A percentile compares a stretch with the other conserved stretches of the same genome.
Evolutionary conservation across 2,888 invertebrate genomes (phyloP).

Genomic region (Schizaphis graminum): DNA sequence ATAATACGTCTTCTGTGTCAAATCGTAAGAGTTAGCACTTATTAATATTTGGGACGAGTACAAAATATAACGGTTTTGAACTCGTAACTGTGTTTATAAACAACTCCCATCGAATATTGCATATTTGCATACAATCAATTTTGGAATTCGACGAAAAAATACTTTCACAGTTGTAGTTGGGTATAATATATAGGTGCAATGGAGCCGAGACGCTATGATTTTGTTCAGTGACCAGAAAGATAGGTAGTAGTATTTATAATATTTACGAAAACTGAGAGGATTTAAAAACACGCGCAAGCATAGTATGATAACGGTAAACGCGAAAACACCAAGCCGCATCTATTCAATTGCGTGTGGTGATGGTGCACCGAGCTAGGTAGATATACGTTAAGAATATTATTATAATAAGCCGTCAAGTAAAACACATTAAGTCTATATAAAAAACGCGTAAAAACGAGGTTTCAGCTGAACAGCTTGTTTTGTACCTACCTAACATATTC

Average conservation of each 20-base stretch:
- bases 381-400: neutral
- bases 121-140: neutral
- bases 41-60: slow-evolving; percentile 18
- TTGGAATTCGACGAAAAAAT: neutral
- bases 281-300: neutral
- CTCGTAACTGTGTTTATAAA: neutral
- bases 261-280: neutral
- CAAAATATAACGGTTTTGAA: neutral
- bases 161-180: neutral
- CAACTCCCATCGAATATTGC: neutral
- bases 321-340: neutral
- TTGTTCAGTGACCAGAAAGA: slow-evolving; percentile 43
- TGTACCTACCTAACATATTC: neutral
- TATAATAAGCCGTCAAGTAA: neutral
- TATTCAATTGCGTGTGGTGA: neutral
- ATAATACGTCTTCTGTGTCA: neutral
- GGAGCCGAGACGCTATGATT: slow-evolving; percentile 16
- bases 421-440: neutral
- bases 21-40: neutral
- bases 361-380: neutral
- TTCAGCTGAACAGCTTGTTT: neutral
- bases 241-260: neutral
- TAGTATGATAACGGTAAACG: neutral
- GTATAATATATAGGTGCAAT: neutral
- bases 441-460: neutral